Evolutionary conservation across 2,888 invertebrate species (phyloP), one percentile per base, ranked within the genome.

Genomic region (Polyommatus icarus): DNA sequence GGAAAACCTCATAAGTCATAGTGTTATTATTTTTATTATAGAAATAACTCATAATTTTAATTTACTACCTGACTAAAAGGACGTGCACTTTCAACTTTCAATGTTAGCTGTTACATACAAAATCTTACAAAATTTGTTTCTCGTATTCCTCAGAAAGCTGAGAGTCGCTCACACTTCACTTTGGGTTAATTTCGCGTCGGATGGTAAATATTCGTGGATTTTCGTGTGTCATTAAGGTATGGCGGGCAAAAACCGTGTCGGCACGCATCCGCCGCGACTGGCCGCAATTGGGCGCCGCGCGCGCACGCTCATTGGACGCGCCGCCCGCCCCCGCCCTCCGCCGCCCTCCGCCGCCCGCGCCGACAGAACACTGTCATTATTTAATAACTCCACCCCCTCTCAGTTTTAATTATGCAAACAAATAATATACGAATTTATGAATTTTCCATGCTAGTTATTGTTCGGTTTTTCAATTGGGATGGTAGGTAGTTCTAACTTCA

Each of bases 321-420:
- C 78, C 89, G 67, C 67, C 67, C 67, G 87, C 78, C 71, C 18
- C 46, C 29, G 50, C 5, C 7, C 75, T 6, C 12, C 29, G 29
- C 46, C 29, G 50, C 5, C 7, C 75, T 6, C 12, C 29, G 29
- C 61, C 29, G 61, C 24, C 61, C 61, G 73, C 18, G 24, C 24
- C 15, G 75, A 54, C 18, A 15, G 15, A 18, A 54, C 50, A 29
- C 50, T 75, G 81, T 91, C 91, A 93, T 93, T 93, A 93, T 89
- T 89, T 90, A 91, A 91, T 90, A 91, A 90, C 90, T 87, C 90
- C 93, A 91, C 93, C 93, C 88, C 84, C 93, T 88, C 84, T 84
- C 87, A 90, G 29, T 89, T 90, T 89, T 91, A 91, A 92, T 92
- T 92, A 90, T 89, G 20, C 36, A 71, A 57, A 57, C 57, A 67